phyloP scores from a whole-genome alignment of 2,888 invertebrate genomes.

The Antheraea assamensis region DNA sequence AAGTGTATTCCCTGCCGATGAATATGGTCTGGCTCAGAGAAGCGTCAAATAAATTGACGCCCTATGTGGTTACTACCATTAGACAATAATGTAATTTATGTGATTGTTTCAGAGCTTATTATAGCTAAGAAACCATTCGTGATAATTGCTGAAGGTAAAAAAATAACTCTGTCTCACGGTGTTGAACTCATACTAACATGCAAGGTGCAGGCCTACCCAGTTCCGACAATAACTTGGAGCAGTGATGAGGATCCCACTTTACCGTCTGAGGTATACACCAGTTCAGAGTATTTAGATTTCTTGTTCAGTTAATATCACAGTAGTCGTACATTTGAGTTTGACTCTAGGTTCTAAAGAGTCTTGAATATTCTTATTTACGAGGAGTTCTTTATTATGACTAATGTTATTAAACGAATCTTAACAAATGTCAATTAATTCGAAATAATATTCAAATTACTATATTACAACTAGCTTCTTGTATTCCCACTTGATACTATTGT shows the following conservation, averaged over 20 bases:
- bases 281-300: background rate
- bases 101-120: slow-evolving; percentile 5
- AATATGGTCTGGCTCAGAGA: no score
- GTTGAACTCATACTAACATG: background rate
- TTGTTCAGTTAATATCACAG: background rate
- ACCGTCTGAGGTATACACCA: background rate
- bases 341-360: background rate
- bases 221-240: slow-evolving; percentile 3
- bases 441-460: no score
- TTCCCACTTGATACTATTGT: no score
- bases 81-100: background rate
- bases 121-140: slow-evolving; percentile 7
- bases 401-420: no score
- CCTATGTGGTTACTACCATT: no score
- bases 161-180: background rate
- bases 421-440: no score
- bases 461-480: no score
- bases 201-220: background rate
- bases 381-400: no score
- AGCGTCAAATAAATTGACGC: no score
- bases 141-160: background rate
- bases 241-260: background rate
- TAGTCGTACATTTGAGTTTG: background rate
- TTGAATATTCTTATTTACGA: no score
- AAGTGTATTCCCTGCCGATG: no score